These are phyloP conservation scores for Polymixis lichenea DNA, from an alignment of 2,888 invertebrate genomes.

Conservation along the genomic window DNA sequence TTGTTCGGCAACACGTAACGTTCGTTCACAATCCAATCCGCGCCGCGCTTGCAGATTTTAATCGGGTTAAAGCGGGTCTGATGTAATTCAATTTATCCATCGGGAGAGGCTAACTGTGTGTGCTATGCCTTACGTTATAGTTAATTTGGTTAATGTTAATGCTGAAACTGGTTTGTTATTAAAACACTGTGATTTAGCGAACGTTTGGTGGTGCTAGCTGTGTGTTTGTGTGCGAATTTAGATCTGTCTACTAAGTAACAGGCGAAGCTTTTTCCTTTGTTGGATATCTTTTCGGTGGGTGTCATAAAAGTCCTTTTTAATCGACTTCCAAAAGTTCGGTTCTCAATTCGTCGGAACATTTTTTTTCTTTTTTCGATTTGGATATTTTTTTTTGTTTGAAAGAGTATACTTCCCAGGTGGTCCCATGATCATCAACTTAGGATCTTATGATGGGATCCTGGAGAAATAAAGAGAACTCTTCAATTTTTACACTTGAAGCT, in stretches of 20 bases:
- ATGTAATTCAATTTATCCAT: constrained; percentile 84
- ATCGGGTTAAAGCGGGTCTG: constrained; percentile 80
- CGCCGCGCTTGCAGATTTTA: constrained; percentile 77
- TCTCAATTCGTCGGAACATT: too few species aligned
- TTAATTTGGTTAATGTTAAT: constrained; percentile 58
- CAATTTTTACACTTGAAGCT: too few species aligned
- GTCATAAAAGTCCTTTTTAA: neutral
- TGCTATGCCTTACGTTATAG: constrained; percentile 64
- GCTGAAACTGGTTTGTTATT: constrained; percentile 41
- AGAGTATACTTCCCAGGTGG: too few species aligned
- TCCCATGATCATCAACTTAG: too few species aligned
- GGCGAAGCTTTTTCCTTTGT: neutral
- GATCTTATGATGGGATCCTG: too few species aligned
- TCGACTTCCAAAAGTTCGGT: too few species aligned
- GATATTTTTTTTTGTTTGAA: too few species aligned
- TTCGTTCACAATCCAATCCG: constrained; percentile 71
- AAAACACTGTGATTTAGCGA: constrained; percentile 21
- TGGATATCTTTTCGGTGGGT: neutral
- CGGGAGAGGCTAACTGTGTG: constrained; percentile 67
- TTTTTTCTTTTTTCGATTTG: too few species aligned
- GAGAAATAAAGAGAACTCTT: too few species aligned
- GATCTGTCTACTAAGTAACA: neutral
- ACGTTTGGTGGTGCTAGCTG: neutral
- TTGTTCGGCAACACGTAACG: constrained; percentile 63
- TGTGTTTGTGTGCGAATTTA: neutral